Base-by-base conservation (phyloP, 2,888 invertebrate species). In the Buathra laborator region DNA sequence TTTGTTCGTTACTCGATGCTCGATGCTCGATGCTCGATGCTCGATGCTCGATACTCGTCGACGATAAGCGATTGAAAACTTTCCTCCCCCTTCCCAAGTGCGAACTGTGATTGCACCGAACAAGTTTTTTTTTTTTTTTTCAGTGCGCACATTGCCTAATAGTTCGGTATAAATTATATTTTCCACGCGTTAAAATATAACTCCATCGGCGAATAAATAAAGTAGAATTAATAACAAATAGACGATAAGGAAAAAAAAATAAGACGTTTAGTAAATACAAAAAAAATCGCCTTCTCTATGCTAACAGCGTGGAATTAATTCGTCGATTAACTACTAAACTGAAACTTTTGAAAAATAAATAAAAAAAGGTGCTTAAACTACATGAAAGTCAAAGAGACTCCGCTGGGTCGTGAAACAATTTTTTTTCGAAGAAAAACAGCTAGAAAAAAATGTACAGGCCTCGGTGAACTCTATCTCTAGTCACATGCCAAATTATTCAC, bases 91-190 rank as follows among this genome's bases (percentile, higher is more conserved):
- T 24, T 7, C 37, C 14, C 19, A n/a, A 59, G 24, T 67, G 77
- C 29, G 44, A 64, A 62, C 59, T 64, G 37, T 29, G 16, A 75
- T 64, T 16, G 32, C n/a, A 48, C 24, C 7, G 14, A 67, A n/a
- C 37, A 9, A 5, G 5, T 37, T 37, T 37, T 37, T 37, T 37
- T 32, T 32, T 32, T 32, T 2, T 37, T 37, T 9, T 43, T 70
- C 19, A 66, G 74, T 76, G 67, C 78, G 64, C 37, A 71, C 68
- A 70, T 78, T 75, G 79, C 85, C 70, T 77, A 56, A 75, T 82
- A 81, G 71, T 78, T 74, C 64, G 46, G 56, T 64, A 79, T 77
- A 83, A 78, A 80, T 80, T 74, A 81, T 86, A 85, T 86, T 86
- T 86, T 85, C 78, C 66, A 85, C 59, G 77, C 59, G 59, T 19